Base-by-base conservation (phyloP, 2,888 invertebrate species). In the Xylocampa areola region DNA sequence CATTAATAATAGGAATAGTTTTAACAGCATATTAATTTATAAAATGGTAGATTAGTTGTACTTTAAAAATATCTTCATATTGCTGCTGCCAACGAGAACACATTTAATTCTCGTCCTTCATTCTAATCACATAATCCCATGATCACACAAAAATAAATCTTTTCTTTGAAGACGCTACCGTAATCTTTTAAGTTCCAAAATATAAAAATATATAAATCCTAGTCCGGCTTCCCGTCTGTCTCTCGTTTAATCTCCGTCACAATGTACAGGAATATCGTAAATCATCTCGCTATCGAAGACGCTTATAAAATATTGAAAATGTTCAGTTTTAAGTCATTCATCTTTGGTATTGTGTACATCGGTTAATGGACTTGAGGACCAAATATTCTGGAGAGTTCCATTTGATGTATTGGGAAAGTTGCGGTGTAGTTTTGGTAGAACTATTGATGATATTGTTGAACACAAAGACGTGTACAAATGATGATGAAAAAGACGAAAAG, bases 241-340 rank as follows among this genome's bases (percentile, higher is more conserved):
- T 64, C 54, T 50, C 39, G 39, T 63, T 59, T 78, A 79, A 80
- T 80, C 79, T 76, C 62, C 60, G 73, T 73, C 79, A 74, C 54
- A 68, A 55, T 60, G 55, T 68, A 70, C 65, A 54, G 19, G 49
- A 49, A 37, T 60, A 51, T 73, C 80, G 65, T 80, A 80, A 78
- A 80, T 80, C 80, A 79, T 61, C 13, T 30, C 47, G 59, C 48
- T 68, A 79, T 78, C 68, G 65, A 71, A 73, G 65, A 74, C 73
- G 59, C 53, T 63, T 69, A 69, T 76, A 76, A 75, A 76, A 71
- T 76, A 76, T 75, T 65, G 68, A 65, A 73, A 67, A 61, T 63
- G 62, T 61, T 68, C 63, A 58, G 55, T 76, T 75, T 66, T 68
- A 59, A 72, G 60, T 59, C 68, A 65, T 74, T 68, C 45, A 75